Evolutionary conservation across 2,888 invertebrate genomes (phyloP), one percentile per base, ranked within the genome.

Genomic region (Ophion costatus): DNA sequence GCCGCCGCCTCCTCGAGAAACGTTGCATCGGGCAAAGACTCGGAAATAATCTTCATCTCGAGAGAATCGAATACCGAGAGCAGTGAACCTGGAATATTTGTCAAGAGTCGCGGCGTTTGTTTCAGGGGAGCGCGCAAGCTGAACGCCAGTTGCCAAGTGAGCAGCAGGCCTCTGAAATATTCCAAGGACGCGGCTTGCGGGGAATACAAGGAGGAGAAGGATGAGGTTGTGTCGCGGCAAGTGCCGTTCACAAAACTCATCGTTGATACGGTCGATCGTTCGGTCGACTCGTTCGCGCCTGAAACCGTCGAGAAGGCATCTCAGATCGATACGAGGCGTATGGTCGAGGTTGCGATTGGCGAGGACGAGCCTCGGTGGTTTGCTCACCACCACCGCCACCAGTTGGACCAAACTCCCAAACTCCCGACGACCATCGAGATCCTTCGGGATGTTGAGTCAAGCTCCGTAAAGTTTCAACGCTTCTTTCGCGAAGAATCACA

Each of bases 241-340:
- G 7, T 6, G 38, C 9, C 71, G 6, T 59, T 73, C 0, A 24
- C 38, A 59, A 38, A 14, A n/a, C 51, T 66, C 80, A 85, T 74
- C 82, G 83, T 57, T 73, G 82, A 9, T 82, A 80, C 66, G 4
- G 74, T 83, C n/a, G 85, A 85, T 70, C 83, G 85, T 33, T 83
- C 85, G 45, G 80, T 83, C 3, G 71, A 83, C 10, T 57, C 83
- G 24, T 51, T 80, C n/a, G 33, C 33, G 20, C 69, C 83, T 2
- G 20, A 77, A 51, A 78, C 80, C 6, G 24, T 17, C 2, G 83
- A 85, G 5, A 73, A 80, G 33, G 66, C 38, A 56, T 85, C 77
- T 56, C 85, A 85, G 64, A 45, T 77, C 3, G 80, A 77, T 29
- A 57, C 51, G 2, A 64, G 59, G 17, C 17, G 17, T 17, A 79